A percentile compares a stretch with the other conserved stretches of the same genome.
These are phyloP conservation scores for Listronotus bonariensis DNA, from an alignment of 1,140 invertebrate genomes.

Conservation along the genomic window DNA sequence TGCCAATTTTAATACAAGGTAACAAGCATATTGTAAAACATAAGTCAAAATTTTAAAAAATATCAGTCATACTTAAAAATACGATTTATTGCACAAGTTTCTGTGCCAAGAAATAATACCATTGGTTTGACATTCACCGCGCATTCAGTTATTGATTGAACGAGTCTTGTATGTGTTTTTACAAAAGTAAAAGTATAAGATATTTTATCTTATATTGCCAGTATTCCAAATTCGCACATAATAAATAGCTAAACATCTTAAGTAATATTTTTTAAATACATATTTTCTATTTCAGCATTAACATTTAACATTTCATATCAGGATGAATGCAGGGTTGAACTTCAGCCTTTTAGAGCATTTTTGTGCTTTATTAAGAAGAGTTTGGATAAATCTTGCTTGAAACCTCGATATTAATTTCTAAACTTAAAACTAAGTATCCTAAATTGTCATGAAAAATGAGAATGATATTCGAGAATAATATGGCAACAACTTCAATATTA, in stretches of 20 bases:
- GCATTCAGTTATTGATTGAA: not conserved
- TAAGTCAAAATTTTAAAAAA: constrained; percentile 5
- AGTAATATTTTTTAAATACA: too few relatives aligned
- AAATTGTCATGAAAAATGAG: constrained; percentile 1
- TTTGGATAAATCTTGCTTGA: constrained; percentile 2
- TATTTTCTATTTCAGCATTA: too few relatives aligned
- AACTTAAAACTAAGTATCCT: constrained; percentile 13
- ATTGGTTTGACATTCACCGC: not conserved
- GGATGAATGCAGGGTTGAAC: not conserved
- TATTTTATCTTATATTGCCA: too few relatives aligned
- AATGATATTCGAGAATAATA: constrained; percentile 6
- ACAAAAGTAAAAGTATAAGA: too few relatives aligned
- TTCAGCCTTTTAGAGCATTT: not conserved
- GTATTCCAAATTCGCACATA: too few relatives aligned
- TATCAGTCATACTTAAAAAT: constrained; percentile 4
- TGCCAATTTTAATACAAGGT: not conserved
- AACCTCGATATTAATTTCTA: constrained; percentile 6
- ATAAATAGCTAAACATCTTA: too few relatives aligned
- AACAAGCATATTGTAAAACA: not conserved
- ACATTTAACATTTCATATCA: not conserved
- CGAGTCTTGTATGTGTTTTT: too few relatives aligned
- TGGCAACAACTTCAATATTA: constrained; percentile 16
- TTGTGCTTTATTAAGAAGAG: not conserved
- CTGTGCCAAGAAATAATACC: not conserved
- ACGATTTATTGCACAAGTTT: not conserved